Base-by-base conservation (phyloP, 2,888 invertebrate genomes). In the Hirtodrosophila histrioides region DNA sequence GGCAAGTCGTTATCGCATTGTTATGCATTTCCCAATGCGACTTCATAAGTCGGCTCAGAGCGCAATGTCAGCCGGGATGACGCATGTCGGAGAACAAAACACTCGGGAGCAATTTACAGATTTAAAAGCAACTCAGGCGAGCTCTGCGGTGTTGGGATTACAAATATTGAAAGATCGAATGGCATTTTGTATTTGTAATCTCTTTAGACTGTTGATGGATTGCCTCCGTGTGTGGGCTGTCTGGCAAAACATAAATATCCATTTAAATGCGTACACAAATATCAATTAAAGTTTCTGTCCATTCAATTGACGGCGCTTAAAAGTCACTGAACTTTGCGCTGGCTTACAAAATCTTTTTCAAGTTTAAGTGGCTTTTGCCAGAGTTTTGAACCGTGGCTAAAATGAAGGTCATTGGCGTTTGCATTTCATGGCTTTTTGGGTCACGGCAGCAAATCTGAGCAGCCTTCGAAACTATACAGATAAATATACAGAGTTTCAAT, bases 341-440 rank as follows among this genome's bases (percentile, higher is more conserved):
- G 62, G 24, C 66, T 71, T 65, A 57, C 56, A 69, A 73, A 79
- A 54, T 36, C 12, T 56, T 31, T 31, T 75, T 80, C 56, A 82
- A 69, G 75, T 61, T 78, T 75, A 78, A 78, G 86, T 75, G 62
- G 53, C 63, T 61, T 62, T 61, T 57, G 79, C 33, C 50, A 64
- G 69, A 49, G 56, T 61, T 76, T 54, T 88, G 88, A 86, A 62
- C 86, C 88, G 70, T 88, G 62, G 46, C 58, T 27, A 27, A 48
- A 46, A 29, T 67, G 88, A 88, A 82, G 82, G 82, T 86, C 88
- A 78, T 68, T 78, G 67, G 68, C 82, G 73, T 84, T 61, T 51
- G 77, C 43, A 82, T 78, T 78, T 69, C 69, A 69, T 56, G 63
- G 78, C 7, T 58, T 75, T 82, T 70, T 75, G 70, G 88, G 86